These are phyloP conservation scores for Oreochromis niloticus DNA, from an alignment of 2,113 vertebrate species.

Conservation along the genomic window DNA sequence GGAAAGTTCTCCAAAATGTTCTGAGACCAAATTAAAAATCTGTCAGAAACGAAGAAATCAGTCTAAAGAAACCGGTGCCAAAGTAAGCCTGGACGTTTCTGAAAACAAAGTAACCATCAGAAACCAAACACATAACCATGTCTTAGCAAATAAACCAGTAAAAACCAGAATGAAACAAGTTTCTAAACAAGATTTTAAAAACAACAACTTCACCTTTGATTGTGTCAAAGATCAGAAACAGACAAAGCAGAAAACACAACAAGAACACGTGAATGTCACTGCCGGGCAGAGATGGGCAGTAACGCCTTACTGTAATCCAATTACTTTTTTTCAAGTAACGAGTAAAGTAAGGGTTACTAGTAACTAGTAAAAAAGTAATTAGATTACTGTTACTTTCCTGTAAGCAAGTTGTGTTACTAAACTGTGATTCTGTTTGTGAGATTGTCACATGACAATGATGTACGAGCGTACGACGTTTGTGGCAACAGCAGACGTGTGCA, in stretches of 20 bases:
- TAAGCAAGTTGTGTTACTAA: rapidly evolving
- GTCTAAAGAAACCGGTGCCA: rapidly evolving
- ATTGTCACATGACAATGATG: neutral
- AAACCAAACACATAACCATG: rapidly evolving
- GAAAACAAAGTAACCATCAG: neutral
- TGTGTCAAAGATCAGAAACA: neutral
- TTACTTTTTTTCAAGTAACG: rapidly evolving
- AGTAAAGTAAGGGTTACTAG: rapidly evolving
- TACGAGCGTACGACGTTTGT: rapidly evolving
- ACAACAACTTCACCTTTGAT: rapidly evolving
- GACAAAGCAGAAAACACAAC: rapidly evolving
- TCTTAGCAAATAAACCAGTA: neutral
- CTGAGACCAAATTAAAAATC: neutral
- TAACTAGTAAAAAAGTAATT: neutral
- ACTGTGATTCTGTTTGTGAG: rapidly evolving
- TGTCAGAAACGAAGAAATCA: rapidly evolving
- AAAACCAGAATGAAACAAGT: neutral
- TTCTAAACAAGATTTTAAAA: neutral
- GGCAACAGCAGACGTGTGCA: rapidly evolving
- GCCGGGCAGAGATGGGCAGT: neutral
- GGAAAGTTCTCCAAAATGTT: neutral
- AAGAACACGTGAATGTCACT: neutral
- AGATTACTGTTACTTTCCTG: neutral
- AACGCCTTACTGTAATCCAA: rapidly evolving
- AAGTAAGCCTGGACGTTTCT: rapidly evolving